Percentiles rank a stretch among this genome's conserved stretches.
These are phyloP conservation scores for Gallinago solitaria DNA, from an alignment of 2,797 vertebrate genomes.

Conservation along the genomic window DNA sequence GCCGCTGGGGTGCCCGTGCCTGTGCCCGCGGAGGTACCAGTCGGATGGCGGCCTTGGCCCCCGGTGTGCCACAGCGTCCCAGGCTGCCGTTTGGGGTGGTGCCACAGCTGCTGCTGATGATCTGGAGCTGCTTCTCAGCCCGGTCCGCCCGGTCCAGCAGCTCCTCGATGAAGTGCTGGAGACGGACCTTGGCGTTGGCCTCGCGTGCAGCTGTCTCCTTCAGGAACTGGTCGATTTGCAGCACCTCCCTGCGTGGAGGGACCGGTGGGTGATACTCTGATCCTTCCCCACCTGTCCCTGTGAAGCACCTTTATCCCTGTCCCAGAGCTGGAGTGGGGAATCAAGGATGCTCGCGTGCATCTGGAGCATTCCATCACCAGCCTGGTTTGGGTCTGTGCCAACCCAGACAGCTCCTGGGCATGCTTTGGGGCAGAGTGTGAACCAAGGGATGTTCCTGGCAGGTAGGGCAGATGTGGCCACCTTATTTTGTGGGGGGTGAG, in stretches of 20 bases:
- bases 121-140: slow-evolving; percentile 95
- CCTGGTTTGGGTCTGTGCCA: not conserved
- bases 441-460: not conserved
- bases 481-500: not conserved
- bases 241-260: slow-evolving; percentile 85
- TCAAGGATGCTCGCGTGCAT: fast-evolving
- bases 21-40: slow-evolving; percentile 74
- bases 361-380: fast-evolving
- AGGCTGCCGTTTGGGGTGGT: slow-evolving; percentile 94
- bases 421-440: fast-evolving
- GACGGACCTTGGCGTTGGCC: slow-evolving; percentile 94
- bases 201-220: slow-evolving; percentile 96
- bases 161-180: slow-evolving; percentile 99
- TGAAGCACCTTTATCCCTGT: too few species aligned
- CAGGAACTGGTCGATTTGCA: slow-evolving; percentile 97
- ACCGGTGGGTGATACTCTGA: not conserved
- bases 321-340: fast-evolving
- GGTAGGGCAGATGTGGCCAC: fast-evolving
- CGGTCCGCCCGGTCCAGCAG: slow-evolving; percentile 96
- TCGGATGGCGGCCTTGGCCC: slow-evolving; percentile 81
- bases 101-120: slow-evolving; percentile 98
- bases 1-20: not conserved
- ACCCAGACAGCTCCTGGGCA: fast-evolving
- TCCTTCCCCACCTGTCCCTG: fast-evolving
- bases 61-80: slow-evolving; percentile 88